A percentile compares a stretch with the other conserved stretches of the same genome.
These are phyloP conservation scores for Thecophora atra DNA, from an alignment of 2,888 invertebrate genomes.

Conservation along the genomic window DNA sequence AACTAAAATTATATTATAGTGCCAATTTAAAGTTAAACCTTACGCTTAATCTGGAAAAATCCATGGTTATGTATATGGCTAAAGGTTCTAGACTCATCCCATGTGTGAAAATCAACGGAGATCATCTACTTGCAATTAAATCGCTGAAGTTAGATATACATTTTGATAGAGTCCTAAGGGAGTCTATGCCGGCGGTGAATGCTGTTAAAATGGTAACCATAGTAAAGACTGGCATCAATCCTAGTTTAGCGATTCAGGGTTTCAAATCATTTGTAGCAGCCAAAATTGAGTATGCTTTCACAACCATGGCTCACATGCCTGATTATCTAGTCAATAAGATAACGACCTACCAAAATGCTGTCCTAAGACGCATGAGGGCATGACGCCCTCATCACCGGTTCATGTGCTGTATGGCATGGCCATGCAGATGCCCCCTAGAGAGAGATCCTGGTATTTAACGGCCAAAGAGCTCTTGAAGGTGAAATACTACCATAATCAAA, in stretches of 20 bases:
- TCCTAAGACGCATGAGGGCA: no score
- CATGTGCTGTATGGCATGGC: no score
- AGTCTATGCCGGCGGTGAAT: neutral
- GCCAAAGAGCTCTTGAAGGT: no score
- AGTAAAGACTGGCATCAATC: neutral
- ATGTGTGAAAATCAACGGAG: neutral
- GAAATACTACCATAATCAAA: no score
- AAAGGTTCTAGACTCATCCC: neutral
- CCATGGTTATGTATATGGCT: neutral
- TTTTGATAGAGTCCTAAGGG: neutral
- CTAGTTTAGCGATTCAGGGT: neutral
- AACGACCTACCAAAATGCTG: no score
- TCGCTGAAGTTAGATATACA: constrained; percentile 7
- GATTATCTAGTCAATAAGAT: neutral
- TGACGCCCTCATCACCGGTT: no score
- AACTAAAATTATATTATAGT: neutral
- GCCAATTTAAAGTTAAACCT: neutral
- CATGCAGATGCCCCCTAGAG: no score
- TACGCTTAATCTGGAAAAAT: neutral
- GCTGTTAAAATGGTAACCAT: constrained; percentile 10
- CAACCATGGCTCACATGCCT: neutral
- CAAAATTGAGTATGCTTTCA: neutral
- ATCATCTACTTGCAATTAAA: neutral
- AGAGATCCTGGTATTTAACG: no score
- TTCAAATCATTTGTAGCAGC: neutral